phyloP scores from a whole-genome alignment of 2,888 invertebrate genomes.

The Cyaniris semiargus region DNA sequence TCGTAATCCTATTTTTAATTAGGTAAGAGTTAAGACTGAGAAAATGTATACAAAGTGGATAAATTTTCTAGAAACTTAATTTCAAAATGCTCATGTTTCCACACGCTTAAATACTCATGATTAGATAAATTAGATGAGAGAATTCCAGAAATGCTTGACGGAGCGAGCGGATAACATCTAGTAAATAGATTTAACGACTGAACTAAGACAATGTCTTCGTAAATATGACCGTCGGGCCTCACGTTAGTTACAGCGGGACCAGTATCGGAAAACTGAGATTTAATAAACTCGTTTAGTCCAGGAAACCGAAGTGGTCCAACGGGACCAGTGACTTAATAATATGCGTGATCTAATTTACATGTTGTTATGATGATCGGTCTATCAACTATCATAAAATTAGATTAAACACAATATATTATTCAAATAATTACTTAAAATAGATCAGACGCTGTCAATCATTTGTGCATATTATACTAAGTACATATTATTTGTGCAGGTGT shows the following conservation, averaged over 20 bases:
- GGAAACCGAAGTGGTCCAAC: slow-evolving; percentile 59
- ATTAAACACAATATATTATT: background rate
- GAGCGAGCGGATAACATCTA: slow-evolving; percentile 12
- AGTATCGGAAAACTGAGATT: slow-evolving; percentile 28
- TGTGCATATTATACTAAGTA: too few species aligned
- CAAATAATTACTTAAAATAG: background rate
- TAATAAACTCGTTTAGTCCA: slow-evolving; percentile 45
- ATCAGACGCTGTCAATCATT: too few species aligned
- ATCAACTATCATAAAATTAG: slow-evolving; percentile 39
- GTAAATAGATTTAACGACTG: slow-evolving; percentile 12
- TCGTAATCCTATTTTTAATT: too few species aligned
- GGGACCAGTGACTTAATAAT: slow-evolving; percentile 58
- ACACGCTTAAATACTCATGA: too few species aligned
- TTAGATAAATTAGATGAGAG: slow-evolving; percentile 21
- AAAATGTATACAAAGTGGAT: too few species aligned
- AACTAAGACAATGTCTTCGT: slow-evolving; percentile 19
- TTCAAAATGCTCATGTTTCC: too few species aligned
- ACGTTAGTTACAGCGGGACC: slow-evolving; percentile 7
- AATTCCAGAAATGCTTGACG: slow-evolving; percentile 4
- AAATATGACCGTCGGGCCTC: slow-evolving; percentile 5
- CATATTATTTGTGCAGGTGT: too few species aligned
- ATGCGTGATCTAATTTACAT: slow-evolving; percentile 57
- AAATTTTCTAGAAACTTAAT: too few species aligned
- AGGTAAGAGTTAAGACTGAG: too few species aligned
- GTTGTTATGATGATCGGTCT: slow-evolving; percentile 52